Conservation (phyloP, 1,140 invertebrate genomes). For the Penaeus japonicus region DNA sequence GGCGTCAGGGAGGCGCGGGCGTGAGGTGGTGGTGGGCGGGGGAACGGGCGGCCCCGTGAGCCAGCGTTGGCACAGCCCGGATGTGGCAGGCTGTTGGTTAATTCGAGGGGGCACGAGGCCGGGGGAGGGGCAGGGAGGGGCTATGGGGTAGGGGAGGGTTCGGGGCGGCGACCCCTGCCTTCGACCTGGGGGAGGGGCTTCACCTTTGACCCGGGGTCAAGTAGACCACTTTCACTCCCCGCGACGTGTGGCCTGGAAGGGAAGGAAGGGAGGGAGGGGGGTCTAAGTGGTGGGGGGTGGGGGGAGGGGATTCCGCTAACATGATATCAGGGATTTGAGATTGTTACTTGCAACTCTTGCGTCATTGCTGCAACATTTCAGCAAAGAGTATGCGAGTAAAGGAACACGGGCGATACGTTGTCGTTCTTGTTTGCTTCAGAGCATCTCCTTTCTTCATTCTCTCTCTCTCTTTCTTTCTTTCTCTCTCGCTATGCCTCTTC, state of each 20-base stretch:
- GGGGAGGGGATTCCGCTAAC: not conserved
- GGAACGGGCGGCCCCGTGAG: too few relatives aligned
- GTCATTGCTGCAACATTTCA: not conserved
- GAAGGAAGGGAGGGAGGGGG: not conserved
- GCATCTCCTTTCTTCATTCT: not conserved
- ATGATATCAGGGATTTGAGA: not conserved
- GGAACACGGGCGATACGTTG: not conserved
- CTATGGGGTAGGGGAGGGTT: too few relatives aligned
- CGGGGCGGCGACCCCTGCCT: not conserved
- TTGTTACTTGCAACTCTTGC: not conserved
- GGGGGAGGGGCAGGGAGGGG: too few relatives aligned
- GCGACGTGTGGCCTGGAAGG: not conserved
- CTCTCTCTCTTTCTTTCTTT: too few relatives aligned
- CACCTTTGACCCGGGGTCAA: conserved; percentile 29
- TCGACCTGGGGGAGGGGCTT: not conserved
- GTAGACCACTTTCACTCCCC: conserved; percentile 26
- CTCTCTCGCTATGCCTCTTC: too few relatives aligned
- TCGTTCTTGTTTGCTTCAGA: too few relatives aligned
- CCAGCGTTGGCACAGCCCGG: too few relatives aligned
- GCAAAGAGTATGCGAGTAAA: not conserved
- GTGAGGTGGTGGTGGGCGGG: too few relatives aligned
- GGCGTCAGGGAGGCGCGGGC: too few relatives aligned
- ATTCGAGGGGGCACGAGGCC: too few relatives aligned
- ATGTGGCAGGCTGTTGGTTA: too few relatives aligned
- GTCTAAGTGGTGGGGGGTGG: not conserved